Evolutionary conservation across 2,113 vertebrate genomes (phyloP).

Genomic region (Promerops cafer): DNA sequence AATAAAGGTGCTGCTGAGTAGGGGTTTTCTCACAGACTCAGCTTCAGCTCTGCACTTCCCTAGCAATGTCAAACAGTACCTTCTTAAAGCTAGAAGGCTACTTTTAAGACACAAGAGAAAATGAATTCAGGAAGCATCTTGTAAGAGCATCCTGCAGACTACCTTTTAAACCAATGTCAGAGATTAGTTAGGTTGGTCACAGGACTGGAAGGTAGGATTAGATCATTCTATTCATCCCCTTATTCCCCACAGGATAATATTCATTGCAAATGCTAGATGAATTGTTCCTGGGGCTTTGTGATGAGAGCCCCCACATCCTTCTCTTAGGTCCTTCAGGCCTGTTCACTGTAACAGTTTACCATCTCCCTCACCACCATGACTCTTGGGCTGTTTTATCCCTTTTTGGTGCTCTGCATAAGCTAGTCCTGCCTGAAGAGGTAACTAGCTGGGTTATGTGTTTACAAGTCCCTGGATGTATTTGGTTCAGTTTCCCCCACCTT

Average conservation of each 20-base stretch:
- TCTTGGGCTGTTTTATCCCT: background rate
- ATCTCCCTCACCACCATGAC: fast-evolving
- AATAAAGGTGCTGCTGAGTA: background rate
- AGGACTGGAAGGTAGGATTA: background rate
- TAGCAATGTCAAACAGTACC: background rate
- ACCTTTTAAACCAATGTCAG: background rate
- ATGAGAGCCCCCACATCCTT: background rate
- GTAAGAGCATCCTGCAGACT: background rate
- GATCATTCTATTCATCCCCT: background rate
- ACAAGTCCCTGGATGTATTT: background rate
- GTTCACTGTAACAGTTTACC: background rate
- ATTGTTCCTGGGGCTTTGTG: background rate
- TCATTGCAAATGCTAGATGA: background rate
- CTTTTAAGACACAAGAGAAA: background rate
- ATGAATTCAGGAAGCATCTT: background rate
- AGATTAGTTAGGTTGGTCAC: background rate
- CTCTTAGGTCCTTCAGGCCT: background rate
- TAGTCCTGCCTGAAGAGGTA: background rate
- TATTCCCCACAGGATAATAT: background rate
- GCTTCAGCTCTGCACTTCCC: background rate
- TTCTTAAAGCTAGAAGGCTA: background rate
- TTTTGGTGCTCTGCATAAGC: background rate
- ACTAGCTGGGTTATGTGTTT: background rate
- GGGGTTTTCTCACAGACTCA: background rate
- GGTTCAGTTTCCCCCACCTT: background rate